Evolutionary conservation across 1,140 invertebrate species (phyloP).

Genomic region (Hetaerina americana): DNA sequence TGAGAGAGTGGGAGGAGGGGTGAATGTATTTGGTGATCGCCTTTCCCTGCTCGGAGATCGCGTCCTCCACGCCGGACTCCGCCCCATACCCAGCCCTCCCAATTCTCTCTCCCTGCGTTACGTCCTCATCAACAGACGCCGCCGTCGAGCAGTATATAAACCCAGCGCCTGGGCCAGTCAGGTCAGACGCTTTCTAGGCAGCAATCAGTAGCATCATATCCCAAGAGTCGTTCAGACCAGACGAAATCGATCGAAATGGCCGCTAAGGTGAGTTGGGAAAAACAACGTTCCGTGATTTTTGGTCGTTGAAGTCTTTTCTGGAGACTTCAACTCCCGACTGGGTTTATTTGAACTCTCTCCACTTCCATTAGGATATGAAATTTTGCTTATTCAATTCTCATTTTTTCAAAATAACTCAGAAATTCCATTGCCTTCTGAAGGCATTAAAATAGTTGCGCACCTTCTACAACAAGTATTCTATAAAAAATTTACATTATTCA

Average conservation of each 20-base stretch:
- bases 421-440: neutral
- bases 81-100: too few relatives aligned
- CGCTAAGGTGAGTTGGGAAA: neutral
- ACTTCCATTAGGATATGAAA: neutral
- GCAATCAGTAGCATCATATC: neutral
- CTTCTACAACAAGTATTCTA: too few relatives aligned
- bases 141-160: too few relatives aligned
- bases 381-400: neutral
- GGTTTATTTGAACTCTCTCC: neutral
- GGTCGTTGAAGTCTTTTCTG: too few relatives aligned
- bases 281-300: too few relatives aligned
- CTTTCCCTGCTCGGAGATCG: too few relatives aligned
- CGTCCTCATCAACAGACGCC: too few relatives aligned
- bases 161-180: neutral
- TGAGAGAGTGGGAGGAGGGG: too few relatives aligned
- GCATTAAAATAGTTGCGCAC: neutral
- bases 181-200: neutral
- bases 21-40: too few relatives aligned
- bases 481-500: too few relatives aligned
- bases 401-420: neutral
- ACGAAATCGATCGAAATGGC: neutral
- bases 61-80: too few relatives aligned
- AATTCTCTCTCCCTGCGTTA: too few relatives aligned
- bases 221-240: neutral
- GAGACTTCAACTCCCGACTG: neutral